Percentiles rank a stretch among this genome's conserved stretches.
phyloP scores from a whole-genome alignment of 1,140 invertebrate species.

The Lanistes nyassanus region DNA sequence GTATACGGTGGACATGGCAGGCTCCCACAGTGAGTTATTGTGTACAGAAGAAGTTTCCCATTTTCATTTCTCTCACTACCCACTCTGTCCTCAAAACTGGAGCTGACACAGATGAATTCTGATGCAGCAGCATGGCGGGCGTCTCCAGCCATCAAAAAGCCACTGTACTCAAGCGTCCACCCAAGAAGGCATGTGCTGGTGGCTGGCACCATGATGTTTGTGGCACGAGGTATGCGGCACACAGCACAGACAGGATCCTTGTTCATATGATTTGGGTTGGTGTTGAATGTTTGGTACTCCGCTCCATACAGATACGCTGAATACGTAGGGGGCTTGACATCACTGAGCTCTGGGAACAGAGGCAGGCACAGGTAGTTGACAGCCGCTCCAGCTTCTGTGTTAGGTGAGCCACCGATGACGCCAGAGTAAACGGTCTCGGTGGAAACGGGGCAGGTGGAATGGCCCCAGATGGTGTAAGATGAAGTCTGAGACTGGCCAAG shows the following conservation, averaged over 20 bases:
- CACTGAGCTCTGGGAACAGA: neutral
- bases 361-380: neutral
- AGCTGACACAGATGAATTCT: no score
- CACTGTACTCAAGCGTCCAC: conserved; percentile 18
- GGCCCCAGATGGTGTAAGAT: neutral
- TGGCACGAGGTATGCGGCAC: neutral
- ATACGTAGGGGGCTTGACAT: neutral
- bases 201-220: conserved; percentile 9
- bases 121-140: no score
- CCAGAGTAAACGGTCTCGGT: neutral
- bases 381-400: neutral
- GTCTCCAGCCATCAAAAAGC: neutral
- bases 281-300: conserved; percentile 9
- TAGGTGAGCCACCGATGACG: neutral
- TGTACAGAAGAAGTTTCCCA: no score
- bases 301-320: neutral
- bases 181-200: neutral
- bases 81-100: no score
- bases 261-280: neutral
- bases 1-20: neutral
- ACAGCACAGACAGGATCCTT: conserved; percentile 16
- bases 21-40: neutral
- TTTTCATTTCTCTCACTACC: no score
- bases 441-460: neutral
- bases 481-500: neutral